phyloP scores from a whole-genome alignment of 1,140 invertebrate species.

The Zaprionus inermis region DNA sequence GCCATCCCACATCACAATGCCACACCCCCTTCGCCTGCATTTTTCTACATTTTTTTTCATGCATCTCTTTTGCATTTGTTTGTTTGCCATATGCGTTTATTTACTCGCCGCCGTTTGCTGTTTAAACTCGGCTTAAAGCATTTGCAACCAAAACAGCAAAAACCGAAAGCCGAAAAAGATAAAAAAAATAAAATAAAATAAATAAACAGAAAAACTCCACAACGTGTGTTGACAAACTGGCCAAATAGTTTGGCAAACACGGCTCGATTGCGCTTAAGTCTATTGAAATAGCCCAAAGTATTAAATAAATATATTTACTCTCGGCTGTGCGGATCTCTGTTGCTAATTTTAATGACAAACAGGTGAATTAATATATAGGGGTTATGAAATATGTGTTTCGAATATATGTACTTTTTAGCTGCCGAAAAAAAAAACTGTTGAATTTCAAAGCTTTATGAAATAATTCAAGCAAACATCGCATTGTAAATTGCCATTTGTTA shows the following conservation, averaged over 20 bases:
- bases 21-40: background rate
- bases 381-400: no score
- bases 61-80: slow-evolving; percentile 15
- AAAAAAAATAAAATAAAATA: background rate
- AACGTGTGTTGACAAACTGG: slow-evolving; percentile 32
- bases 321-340: background rate
- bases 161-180: background rate
- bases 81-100: slow-evolving; percentile 36
- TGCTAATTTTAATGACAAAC: background rate
- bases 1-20: no score
- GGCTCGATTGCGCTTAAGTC: slow-evolving; percentile 20
- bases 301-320: slow-evolving; percentile 1
- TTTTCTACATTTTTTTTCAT: background rate
- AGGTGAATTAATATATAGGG: background rate
- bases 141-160: slow-evolving; percentile 1
- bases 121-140: slow-evolving; percentile 42
- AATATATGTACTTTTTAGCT: no score
- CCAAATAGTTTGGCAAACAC: slow-evolving; percentile 33
- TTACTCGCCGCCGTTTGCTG: slow-evolving; percentile 30
- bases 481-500: no score
- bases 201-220: background rate
- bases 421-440: no score
- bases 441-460: no score
- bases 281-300: slow-evolving; percentile 12
- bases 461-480: no score